phyloP scores from a whole-genome alignment of 2,797 vertebrate genomes.

The Phrynocephalus guinanensis region DNA sequence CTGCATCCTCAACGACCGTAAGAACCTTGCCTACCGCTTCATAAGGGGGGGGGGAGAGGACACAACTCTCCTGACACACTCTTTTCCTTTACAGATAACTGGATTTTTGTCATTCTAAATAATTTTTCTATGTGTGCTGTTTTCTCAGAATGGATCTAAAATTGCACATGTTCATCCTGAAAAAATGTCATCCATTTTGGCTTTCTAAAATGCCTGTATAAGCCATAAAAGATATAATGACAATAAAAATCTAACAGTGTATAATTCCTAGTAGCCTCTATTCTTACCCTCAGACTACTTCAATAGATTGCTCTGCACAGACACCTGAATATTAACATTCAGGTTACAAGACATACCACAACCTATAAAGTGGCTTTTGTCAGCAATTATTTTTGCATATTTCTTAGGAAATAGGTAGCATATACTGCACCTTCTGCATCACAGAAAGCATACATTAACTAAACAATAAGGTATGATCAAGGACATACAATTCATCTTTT shows the following conservation, averaged over 20 bases:
- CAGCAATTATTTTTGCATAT: conserved; percentile 80
- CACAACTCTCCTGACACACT: background rate
- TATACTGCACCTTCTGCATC: conserved; percentile 71
- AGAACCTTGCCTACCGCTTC: background rate
- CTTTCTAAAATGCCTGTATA: conserved; percentile 25
- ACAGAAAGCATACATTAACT: conserved; percentile 77
- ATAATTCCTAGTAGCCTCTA: conserved; percentile 60
- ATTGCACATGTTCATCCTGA: background rate
- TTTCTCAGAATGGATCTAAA: background rate
- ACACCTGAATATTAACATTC: conserved; percentile 77
- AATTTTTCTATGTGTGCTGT: background rate
- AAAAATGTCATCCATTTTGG: background rate
- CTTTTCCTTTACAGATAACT: background rate
- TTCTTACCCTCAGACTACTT: conserved; percentile 70
- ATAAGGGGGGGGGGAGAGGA: background rate
- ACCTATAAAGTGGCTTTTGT: conserved; percentile 74
- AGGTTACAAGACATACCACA: conserved; percentile 74
- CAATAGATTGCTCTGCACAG: conserved; percentile 70
- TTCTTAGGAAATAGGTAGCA: conserved; percentile 76
- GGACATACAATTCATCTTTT: conserved; percentile 63
- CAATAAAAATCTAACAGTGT: conserved; percentile 44
- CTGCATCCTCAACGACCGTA: background rate
- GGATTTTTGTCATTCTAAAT: background rate
- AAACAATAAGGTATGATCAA: conserved; percentile 75
- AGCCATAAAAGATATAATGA: conserved; percentile 40